Percentiles rank a stretch among this genome's conserved stretches.
Conservation (phyloP, 2,113 vertebrate genomes). For the Urocitellus parryii region DNA sequence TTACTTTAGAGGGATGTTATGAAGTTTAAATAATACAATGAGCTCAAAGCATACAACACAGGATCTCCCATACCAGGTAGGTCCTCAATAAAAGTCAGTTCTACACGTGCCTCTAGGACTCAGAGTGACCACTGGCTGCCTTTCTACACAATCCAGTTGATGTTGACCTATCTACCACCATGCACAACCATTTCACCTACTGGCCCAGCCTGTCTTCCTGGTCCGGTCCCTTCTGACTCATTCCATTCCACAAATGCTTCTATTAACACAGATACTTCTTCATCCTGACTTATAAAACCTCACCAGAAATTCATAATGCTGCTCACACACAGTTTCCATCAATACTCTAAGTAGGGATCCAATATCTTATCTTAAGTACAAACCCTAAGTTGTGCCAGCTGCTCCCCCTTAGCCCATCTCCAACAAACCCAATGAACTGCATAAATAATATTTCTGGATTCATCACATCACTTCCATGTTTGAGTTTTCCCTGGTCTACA, state of each 20-base stretch:
- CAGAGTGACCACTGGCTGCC: neutral
- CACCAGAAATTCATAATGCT: neutral
- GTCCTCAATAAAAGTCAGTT: neutral
- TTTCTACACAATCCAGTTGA: neutral
- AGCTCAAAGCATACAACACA: neutral
- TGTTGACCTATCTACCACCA: neutral
- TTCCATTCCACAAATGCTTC: neutral
- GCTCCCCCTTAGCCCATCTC: neutral
- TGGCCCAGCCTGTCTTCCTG: neutral
- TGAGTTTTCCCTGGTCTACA: neutral
- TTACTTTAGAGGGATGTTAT: neutral
- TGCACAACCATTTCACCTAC: neutral
- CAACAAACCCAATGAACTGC: neutral
- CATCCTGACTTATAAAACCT: neutral
- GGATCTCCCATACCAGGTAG: neutral
- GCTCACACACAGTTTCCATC: neutral
- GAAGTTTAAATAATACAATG: constrained; percentile 31
- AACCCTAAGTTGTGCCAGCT: neutral
- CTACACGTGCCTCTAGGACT: neutral
- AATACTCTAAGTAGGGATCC: neutral
- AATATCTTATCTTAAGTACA: neutral
- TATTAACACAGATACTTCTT: neutral
- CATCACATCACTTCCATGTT: neutral
- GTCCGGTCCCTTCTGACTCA: neutral
- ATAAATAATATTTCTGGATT: neutral